Evolutionary conservation across 1,140 invertebrate species (phyloP).

Genomic region (Zeugodacus cucurbitae): DNA sequence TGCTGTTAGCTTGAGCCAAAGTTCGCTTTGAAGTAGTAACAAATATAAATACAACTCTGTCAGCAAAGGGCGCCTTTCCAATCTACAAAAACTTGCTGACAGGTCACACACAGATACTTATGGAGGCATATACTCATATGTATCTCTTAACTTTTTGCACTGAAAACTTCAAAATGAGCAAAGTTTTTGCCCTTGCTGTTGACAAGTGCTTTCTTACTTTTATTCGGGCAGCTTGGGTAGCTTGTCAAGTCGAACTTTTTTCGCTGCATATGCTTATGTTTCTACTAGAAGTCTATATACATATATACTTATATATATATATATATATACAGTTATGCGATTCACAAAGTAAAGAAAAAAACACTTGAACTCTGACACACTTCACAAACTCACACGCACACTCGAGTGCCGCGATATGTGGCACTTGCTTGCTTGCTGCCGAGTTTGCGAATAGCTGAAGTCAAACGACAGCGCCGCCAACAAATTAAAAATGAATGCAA

Average conservation of each 20-base stretch:
- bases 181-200: neutral
- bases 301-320: neutral
- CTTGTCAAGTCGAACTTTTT: too few species aligned
- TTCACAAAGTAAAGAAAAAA: neutral
- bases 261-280: neutral
- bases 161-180: neutral
- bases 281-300: neutral
- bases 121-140: neutral
- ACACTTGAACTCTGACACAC: neutral
- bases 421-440: too few species aligned
- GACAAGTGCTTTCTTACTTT: neutral
- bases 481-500: neutral
- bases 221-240: neutral
- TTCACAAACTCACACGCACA: neutral
- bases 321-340: neutral
- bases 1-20: too few species aligned
- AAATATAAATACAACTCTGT: neutral
- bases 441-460: neutral
- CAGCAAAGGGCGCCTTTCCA: neutral
- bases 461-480: neutral
- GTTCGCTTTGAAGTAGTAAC: neutral
- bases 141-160: neutral
- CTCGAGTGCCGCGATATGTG: too few species aligned
- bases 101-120: neutral
- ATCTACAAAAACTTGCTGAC: neutral